These are phyloP conservation scores for Microcebus ravelobensis DNA, from an alignment of 2,113 vertebrate genomes.

Conservation along the genomic window DNA sequence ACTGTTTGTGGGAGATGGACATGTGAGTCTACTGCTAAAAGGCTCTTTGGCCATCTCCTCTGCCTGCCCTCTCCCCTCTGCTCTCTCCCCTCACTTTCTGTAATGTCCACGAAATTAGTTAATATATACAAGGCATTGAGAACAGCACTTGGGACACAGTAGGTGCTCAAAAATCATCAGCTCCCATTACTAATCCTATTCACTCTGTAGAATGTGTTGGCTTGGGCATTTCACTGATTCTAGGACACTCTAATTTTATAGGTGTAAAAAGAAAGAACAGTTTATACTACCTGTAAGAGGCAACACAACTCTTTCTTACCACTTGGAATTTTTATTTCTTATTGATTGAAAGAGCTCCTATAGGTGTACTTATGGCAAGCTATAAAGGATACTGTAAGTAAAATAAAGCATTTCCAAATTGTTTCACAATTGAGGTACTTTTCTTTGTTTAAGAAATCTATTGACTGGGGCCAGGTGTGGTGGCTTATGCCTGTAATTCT, in stretches of 20 bases:
- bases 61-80: neutral
- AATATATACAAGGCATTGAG: neutral
- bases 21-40: neutral
- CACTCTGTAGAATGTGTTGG: neutral
- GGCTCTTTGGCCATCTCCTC: neutral
- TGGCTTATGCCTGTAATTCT: no score
- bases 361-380: neutral
- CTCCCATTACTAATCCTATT: neutral
- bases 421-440: neutral
- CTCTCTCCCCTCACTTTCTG: neutral
- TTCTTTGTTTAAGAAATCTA: neutral
- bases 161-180: neutral
- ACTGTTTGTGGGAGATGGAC: neutral
- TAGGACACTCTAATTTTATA: neutral
- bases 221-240: neutral
- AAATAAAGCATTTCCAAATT: neutral
- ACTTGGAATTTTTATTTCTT: neutral
- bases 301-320: neutral
- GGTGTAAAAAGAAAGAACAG: neutral
- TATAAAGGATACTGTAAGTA: neutral
- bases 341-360: neutral
- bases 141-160: neutral
- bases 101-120: neutral
- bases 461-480: no score
- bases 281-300: neutral